A percentile compares a stretch with the other conserved stretches of the same genome.
phyloP scores from a whole-genome alignment of 1,140 invertebrate species.

The Cotesia typhae region DNA sequence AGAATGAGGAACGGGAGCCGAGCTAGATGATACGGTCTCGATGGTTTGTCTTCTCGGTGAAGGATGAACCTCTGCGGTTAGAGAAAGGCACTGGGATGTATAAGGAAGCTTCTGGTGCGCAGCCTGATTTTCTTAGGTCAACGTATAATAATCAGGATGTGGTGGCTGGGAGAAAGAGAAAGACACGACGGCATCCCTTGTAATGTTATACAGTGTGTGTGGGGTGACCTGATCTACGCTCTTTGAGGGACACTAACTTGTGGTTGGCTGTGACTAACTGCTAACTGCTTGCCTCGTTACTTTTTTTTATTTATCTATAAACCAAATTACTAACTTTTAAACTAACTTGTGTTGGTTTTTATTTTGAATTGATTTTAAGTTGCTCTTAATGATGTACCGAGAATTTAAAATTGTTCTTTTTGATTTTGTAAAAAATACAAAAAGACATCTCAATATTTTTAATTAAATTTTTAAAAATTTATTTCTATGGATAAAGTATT shows the following conservation, averaged over 20 bases:
- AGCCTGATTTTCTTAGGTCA: constrained; percentile 67
- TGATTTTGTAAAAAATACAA: too few relatives aligned
- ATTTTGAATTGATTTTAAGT: too few relatives aligned
- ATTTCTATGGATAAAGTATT: too few relatives aligned
- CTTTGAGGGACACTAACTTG: constrained; percentile 15
- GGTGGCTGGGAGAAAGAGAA: constrained; percentile 35
- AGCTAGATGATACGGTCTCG: background rate
- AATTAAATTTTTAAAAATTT: too few relatives aligned
- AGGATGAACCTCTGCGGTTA: background rate
- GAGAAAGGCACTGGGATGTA: constrained; percentile 10
- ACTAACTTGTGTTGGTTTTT: too few relatives aligned
- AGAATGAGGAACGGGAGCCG: background rate
- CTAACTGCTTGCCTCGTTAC: constrained; percentile 34
- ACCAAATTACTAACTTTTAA: too few relatives aligned
- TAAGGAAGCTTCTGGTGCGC: constrained; percentile 47
- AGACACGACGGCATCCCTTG: constrained; percentile 39
- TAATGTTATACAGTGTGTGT: too few relatives aligned
- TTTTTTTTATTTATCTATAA: constrained; percentile 12
- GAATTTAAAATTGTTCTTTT: too few relatives aligned
- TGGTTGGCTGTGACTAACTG: constrained; percentile 41
- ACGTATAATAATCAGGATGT: constrained; percentile 63
- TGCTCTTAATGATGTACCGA: too few relatives aligned
- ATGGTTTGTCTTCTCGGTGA: background rate
- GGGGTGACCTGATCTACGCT: constrained; percentile 20
- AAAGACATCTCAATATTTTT: too few relatives aligned